Base-by-base conservation (phyloP, 2,797 vertebrate species). In the Melanogrammus aeglefinus region DNA sequence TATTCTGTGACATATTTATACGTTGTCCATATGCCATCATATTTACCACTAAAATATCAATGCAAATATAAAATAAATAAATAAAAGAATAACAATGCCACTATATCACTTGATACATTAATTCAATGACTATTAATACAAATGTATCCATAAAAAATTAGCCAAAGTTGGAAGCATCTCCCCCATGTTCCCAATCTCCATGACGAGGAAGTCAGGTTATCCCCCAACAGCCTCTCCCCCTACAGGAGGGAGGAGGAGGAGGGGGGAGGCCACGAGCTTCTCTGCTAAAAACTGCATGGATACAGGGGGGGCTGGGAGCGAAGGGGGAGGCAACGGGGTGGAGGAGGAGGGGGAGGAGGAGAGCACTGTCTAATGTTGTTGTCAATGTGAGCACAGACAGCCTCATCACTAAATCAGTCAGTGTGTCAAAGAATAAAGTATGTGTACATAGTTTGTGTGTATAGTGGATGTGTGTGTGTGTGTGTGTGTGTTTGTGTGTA, bases 271-370 rank as follows among this genome's bases (percentile, higher is more conserved):
- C 80, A 86, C 75, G 81, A 83, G 89, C 88, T 88, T 88, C 88
- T 92, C 91, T 91, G 88, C 93, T 92, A 91, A 94, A 94, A 94
- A 94, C 93, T 94, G 94, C 94, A 94, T 95, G 91, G 94, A 94
- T 91, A 95, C 93, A 94, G 92, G 91, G 91, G 92, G 93, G 92
- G 91, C 81, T 1, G 78, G 7, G 63, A 24, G 63, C n/a, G 36
- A 77, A 36, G 81, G 72, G 81, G 81, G 73, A 77, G 84, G 70
- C 73, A 31, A 76, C 76, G 41, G 77, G 77, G 74, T 73, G 79
- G 92, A 92, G 92, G 91, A 81, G 1, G 78, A 72, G 35, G 77
- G 76, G 44, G 78, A 76, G 74, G 79, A 24, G 36, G 76, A 66
- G 74, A 75, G 81, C 85, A 86, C 85, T 74, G 82, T 85, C 83